Conservation (phyloP, 1,140 invertebrate genomes). For the Cotesia typhae region DNA sequence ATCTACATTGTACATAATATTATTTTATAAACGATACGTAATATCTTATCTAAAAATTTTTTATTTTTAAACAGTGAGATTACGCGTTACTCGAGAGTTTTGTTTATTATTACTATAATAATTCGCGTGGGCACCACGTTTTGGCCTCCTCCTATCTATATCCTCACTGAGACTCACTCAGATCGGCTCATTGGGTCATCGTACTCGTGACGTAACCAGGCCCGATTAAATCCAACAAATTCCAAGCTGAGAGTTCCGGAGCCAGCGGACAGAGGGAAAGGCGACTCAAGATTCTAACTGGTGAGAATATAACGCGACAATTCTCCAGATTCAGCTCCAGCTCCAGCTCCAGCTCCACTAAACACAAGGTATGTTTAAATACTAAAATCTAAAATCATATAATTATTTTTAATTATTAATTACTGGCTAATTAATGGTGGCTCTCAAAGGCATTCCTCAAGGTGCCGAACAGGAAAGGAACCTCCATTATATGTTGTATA, state of each 20-base stretch:
- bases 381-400: no score
- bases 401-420: background rate
- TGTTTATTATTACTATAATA: constrained; percentile 40
- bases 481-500: background rate
- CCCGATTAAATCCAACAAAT: background rate
- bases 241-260: background rate
- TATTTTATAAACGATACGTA: no score
- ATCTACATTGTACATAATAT: no score
- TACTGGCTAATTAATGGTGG: background rate
- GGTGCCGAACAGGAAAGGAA: constrained; percentile 1
- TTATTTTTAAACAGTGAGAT: constrained; percentile 23
- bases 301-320: constrained; percentile 6
- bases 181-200: constrained; percentile 47
- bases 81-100: constrained; percentile 8
- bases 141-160: constrained; percentile 42
- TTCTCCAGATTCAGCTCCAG: no score
- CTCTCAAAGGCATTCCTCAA: constrained; percentile 9
- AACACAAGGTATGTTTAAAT: no score
- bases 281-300: background rate
- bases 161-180: constrained; percentile 5
- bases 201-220: constrained; percentile 41
- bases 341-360: no score
- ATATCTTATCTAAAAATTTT: background rate
- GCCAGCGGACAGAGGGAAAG: constrained; percentile 26
- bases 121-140: constrained; percentile 27